These are phyloP conservation scores for Darwinula stevensoni DNA, from an alignment of 2,888 invertebrate species.

Conservation along the genomic window DNA sequence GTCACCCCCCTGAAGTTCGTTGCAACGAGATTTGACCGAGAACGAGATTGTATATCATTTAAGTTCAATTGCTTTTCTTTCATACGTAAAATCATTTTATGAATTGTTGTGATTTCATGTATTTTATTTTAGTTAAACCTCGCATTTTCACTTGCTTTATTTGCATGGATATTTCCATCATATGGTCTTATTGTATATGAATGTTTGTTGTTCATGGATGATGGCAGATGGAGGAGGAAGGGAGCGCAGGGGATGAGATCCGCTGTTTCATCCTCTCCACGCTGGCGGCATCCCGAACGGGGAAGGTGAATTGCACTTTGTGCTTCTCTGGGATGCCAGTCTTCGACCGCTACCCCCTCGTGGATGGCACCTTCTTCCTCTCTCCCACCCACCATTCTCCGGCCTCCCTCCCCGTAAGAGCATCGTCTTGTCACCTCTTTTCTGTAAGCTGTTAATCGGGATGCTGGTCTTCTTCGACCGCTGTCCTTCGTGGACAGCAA, in stretches of 20 bases:
- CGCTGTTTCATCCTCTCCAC: constrained; percentile 83
- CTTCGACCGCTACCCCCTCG: constrained; percentile 46
- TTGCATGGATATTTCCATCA: too few species aligned
- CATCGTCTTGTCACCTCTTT: constrained; percentile 3
- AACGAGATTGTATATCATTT: too few species aligned
- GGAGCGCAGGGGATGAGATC: constrained; percentile 90
- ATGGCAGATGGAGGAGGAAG: constrained; percentile 87
- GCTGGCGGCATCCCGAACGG: constrained; percentile 39
- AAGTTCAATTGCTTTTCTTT: too few species aligned
- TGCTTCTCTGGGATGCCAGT: constrained; percentile 50
- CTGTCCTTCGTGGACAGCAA: background rate
- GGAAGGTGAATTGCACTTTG: too few species aligned
- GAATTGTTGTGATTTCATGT: too few species aligned
- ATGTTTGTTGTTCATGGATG: constrained; percentile 5
- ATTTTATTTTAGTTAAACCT: too few species aligned
- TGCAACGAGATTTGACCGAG: too few species aligned
- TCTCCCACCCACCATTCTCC: constrained; percentile 72
- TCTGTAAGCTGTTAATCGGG: too few species aligned
- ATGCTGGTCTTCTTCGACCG: too few species aligned
- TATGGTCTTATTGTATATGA: background rate
- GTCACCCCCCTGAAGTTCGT: too few species aligned
- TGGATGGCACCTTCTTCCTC: constrained; percentile 92
- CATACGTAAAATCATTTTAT: too few species aligned
- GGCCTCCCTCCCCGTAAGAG: constrained; percentile 49
- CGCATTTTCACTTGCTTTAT: too few species aligned